Percentiles rank a stretch among this genome's conserved stretches.
phyloP scores from a whole-genome alignment of 2,113 vertebrate species.

The Apodemus speciosus region DNA sequence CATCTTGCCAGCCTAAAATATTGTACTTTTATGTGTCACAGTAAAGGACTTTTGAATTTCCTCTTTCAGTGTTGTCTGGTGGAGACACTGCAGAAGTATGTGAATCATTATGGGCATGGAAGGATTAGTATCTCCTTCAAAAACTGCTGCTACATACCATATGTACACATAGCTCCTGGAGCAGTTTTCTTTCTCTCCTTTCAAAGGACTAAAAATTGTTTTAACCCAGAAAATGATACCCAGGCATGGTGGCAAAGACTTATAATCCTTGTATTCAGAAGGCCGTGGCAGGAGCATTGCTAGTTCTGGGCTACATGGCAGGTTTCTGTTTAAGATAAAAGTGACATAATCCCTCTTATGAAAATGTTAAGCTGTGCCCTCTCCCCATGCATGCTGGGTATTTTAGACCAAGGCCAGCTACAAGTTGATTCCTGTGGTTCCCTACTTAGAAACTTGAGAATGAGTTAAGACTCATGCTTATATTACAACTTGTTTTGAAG shows the following conservation, averaged over 20 bases:
- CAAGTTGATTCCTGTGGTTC: neutral
- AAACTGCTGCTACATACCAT: neutral
- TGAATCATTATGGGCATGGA: neutral
- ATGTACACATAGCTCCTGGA: neutral
- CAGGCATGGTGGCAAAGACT: neutral
- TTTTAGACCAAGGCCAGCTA: slow-evolving; percentile 32
- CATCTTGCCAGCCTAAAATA: neutral
- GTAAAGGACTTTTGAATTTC: slow-evolving; percentile 36
- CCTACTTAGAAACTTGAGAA: slow-evolving; percentile 20
- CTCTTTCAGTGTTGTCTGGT: slow-evolving; percentile 6
- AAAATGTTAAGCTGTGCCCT: neutral
- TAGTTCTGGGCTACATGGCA: neutral
- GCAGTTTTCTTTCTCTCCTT: neutral
- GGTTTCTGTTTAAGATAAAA: neutral
- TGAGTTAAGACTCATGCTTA: neutral
- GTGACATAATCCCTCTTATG: slow-evolving; percentile 2
- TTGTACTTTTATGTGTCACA: slow-evolving; percentile 37
- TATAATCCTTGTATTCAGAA: neutral
- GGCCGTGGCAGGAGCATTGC: neutral
- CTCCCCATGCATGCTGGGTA: neutral
- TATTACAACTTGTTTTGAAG: slow-evolving; percentile 46
- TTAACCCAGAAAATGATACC: neutral
- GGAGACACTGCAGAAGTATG: neutral
- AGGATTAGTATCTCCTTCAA: neutral
- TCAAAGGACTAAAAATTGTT: neutral